phyloP scores from a whole-genome alignment of 2,888 invertebrate genomes.

The Drosophila algonquin region DNA sequence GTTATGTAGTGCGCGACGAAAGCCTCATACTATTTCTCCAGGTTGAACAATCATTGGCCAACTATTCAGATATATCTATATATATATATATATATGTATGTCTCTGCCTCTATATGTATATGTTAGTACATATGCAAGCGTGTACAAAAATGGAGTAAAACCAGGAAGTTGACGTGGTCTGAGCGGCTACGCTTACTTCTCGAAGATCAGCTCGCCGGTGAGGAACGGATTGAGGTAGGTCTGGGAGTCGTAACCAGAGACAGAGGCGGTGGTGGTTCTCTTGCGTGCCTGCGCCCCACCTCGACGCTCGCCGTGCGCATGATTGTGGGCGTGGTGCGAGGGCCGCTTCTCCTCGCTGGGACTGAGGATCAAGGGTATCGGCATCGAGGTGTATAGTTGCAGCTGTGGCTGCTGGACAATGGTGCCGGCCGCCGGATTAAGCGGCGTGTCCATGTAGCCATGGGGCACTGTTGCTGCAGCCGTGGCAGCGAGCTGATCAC shows the following conservation, averaged over 20 bases:
- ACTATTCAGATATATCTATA: background rate
- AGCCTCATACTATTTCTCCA: too few species aligned
- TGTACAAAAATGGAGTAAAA: slow-evolving; percentile 18
- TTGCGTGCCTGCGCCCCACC: slow-evolving; percentile 63
- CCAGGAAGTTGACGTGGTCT: background rate
- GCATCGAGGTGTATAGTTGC: slow-evolving; percentile 80
- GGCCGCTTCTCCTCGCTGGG: slow-evolving; percentile 80
- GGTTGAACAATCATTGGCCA: slow-evolving; percentile 13
- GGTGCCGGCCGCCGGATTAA: slow-evolving; percentile 75
- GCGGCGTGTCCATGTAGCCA: slow-evolving; percentile 70
- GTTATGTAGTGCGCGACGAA: background rate
- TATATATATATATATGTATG: too few species aligned
- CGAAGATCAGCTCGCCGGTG: slow-evolving; percentile 81
- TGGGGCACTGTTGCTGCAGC: slow-evolving; percentile 44
- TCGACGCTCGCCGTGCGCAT: slow-evolving; percentile 64
- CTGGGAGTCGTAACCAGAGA: slow-evolving; percentile 76
- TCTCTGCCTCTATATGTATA: background rate
- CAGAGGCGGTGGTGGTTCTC: slow-evolving; percentile 71
- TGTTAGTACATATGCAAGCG: slow-evolving; percentile 5
- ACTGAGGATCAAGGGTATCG: slow-evolving; percentile 80
- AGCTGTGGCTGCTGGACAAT: slow-evolving; percentile 65
- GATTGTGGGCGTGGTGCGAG: slow-evolving; percentile 67
- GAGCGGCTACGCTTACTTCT: slow-evolving; percentile 67
- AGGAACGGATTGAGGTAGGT: slow-evolving; percentile 81
- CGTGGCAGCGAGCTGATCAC: slow-evolving; percentile 43